Evolutionary conservation across 2,113 vertebrate genomes (phyloP).

Genomic region (Campylomormyrus numenius): DNA sequence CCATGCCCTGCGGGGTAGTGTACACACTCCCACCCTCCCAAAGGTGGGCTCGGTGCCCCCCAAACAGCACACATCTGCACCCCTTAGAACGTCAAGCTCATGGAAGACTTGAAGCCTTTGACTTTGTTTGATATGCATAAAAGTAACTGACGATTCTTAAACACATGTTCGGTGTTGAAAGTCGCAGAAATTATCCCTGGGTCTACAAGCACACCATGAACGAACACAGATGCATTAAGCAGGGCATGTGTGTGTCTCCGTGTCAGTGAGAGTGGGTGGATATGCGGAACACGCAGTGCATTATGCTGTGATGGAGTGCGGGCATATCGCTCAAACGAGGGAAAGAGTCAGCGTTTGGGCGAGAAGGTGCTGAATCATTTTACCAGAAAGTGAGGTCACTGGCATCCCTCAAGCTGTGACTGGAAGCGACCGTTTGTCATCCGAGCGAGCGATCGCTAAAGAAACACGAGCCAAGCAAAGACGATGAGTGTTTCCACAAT

Average conservation of each 20-base stretch:
- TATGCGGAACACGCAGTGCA: background rate
- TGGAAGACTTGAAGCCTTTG: background rate
- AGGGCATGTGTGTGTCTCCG: background rate
- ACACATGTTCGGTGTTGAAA: background rate
- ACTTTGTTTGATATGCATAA: background rate
- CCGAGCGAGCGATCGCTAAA: background rate
- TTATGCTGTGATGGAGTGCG: background rate
- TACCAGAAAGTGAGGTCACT: conserved; percentile 11
- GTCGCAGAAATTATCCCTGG: background rate
- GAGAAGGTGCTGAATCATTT: conserved; percentile 4
- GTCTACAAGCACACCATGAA: background rate
- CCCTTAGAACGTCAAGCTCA: background rate
- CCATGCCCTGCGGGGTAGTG: conserved; percentile 42
- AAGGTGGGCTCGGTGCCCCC: background rate
- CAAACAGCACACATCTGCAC: background rate
- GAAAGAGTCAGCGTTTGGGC: background rate
- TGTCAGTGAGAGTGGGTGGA: background rate
- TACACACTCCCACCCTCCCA: conserved; percentile 40
- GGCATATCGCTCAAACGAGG: background rate
- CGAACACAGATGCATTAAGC: background rate
- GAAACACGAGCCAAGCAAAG: background rate
- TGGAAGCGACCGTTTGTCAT: background rate
- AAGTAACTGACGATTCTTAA: background rate
- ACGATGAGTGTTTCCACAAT: background rate
- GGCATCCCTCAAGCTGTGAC: background rate